These are phyloP conservation scores for Cheilosia vulpina DNA, from an alignment of 2,888 invertebrate genomes.

Conservation along the genomic window DNA sequence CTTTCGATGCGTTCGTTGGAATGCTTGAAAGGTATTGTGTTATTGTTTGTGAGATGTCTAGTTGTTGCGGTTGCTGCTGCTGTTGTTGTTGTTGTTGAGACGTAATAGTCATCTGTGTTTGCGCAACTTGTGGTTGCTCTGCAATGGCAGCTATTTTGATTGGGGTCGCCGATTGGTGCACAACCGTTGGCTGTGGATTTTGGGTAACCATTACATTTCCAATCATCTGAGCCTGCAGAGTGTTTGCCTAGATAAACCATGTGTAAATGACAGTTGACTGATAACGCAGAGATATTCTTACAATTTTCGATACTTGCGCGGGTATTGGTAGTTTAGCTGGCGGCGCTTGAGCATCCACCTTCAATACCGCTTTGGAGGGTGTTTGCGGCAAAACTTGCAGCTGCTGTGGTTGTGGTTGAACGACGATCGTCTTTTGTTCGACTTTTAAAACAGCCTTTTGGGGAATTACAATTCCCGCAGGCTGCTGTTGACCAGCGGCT, in stretches of 20 bases:
- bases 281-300: conserved; percentile 1
- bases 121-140: conserved; percentile 62
- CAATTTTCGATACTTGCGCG: conserved; percentile 41
- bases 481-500: conserved; percentile 38
- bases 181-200: conserved; percentile 17
- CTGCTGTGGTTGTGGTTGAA: conserved; percentile 1
- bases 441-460: conserved; percentile 13
- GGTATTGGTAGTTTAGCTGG: conserved; percentile 4
- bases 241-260: conserved; percentile 22
- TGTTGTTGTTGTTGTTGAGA: conserved; percentile 49
- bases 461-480: neutral
- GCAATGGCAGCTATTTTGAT: conserved; percentile 47
- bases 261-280: neutral
- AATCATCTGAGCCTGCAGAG: conserved; percentile 42
- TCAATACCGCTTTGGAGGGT: neutral
- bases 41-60: conserved; percentile 56
- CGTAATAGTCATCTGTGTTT: conserved; percentile 16
- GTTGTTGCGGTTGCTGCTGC: conserved; percentile 72
- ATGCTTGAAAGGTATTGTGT: conserved; percentile 65
- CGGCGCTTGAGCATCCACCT: conserved; percentile 23
- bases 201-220: conserved; percentile 57
- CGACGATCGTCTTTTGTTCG: conserved; percentile 35
- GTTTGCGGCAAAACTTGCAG: conserved; percentile 24
- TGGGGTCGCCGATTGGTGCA: conserved; percentile 59
- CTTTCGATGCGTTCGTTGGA: too few species aligned